Evolutionary conservation across 1,140 invertebrate genomes (phyloP), one percentile per base, ranked within the genome.

Genomic region (Rhyacophila brunnea): DNA sequence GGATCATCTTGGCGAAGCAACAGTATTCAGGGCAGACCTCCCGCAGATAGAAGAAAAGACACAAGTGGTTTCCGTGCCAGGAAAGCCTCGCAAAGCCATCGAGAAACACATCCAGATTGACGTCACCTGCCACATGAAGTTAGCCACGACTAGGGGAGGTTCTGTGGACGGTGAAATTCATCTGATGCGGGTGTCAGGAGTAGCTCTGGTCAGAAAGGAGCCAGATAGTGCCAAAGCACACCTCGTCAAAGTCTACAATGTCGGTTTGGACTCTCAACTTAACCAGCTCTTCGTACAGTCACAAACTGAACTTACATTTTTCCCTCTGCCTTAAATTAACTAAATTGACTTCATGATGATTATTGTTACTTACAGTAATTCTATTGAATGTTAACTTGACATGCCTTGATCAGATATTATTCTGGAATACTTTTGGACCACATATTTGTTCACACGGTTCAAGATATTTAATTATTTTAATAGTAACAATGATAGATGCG

Each of bases 191-290:
- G 81, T 87, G 2, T 85, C 83, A 17, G 86, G 86, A 34, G 81
- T 84, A 3, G 86, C 85, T 0, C 69, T 87, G 1, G 74, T 87
- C 1, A 74, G 80, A n/a, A 85, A 84, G 65, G 77, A 80, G 17
- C 79, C 82, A 0, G 75, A 74, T 9, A 67, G 73, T 46, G 63
- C 73, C 10, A 67, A 68, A 44, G 83, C 85, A 1, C 74, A 77
- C 43, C 70, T 87, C 0, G 67, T 83, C 7, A 79, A 80, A 66
- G 80, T 88, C 6, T 83, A 81, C 67, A 83, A 85, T 65, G 81
- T 87, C 34, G 86, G 85, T 66, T 70, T 88, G 38, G 84, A 86
- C 63, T 86, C 85, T 0, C 83, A 86, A 65, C 68, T 87, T 17
- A 85, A 85, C 67, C 68, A 85, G 47, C 68, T 87, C 17, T 87